Base-by-base conservation (phyloP, 1,140 invertebrate species). In the Aphaenogaster rudis region DNA sequence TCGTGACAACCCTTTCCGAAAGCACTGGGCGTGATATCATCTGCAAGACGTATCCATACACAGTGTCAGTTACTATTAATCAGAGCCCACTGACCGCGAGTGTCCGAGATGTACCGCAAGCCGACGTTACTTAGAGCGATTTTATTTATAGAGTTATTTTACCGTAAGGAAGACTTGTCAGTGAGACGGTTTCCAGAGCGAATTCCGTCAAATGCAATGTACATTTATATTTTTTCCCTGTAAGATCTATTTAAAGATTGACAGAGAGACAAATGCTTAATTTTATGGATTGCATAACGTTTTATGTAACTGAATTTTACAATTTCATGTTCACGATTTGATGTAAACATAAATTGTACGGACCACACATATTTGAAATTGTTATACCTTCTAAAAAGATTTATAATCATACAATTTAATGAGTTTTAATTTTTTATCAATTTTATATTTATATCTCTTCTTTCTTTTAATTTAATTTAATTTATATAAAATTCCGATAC, bases 31-130 rank as follows among this genome's bases (percentile, higher is more conserved):
- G 69, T 84, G 54, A 84, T 74, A 84, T 84, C 69, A 76, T 84
- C 80, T 84, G 80, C 80, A 84, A 84, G 69, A 84, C 69, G 42
- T 76, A 84, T 76, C 67, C 33, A 76, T 13, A 21, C 48, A 6
- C 6, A 39, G n/a, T 76, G 80, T 84, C 80, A 76, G 69, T 61
- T 76, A 57, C 52, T 45, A 76, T 84, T 84, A 84, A 84, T 84
- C 69, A 76, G 63, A 76, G 52, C 39, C 69, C 69, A 84, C 69
- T 84, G 80, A 61, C 42, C 80, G 80, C 59, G 42, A 84, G 42
- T 17, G 57, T 11, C 2, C 28, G 67, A 63, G 54, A 63, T 42
- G 42, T 74, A 84, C 48, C 69, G 42, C n/a, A 4, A 84, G 13
- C 11, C 42, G 69, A 76, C 69, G 33, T 84, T 84, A 45, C 54